Base-by-base conservation (phyloP, 2,888 invertebrate genomes). In the Caenorhabditis uteleia region DNA sequence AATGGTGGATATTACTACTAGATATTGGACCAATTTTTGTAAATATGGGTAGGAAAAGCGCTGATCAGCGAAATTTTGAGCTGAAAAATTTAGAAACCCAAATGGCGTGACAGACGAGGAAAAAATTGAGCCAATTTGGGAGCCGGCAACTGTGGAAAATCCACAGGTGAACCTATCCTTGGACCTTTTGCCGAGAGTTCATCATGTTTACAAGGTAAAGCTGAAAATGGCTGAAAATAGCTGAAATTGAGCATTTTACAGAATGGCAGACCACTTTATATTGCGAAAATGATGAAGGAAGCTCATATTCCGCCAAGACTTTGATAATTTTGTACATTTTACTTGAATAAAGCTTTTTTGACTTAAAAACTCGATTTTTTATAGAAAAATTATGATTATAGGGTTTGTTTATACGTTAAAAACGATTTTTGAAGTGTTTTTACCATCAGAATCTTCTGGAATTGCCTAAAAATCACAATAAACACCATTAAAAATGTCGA, bases 11-110 rank as follows among this genome's bases (percentile, higher is more conserved):
- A 56, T 69, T 14, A 70, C 78, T 29, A 70, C 76, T 4, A 66
- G 55, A 4, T 45, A 73, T 7, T 75, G 70, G 61, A 74, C 78
- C 6, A 78, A 78, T 44, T 78, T 77, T 48, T 74, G 68, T 5
- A 78, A 75, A 72, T 75, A 68, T 54, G 78, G 77, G 77, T 77
- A 18, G 48, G 65, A 18, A 29, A 36, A 36, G 5, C n/a, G 12
- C 34, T 4, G 16, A 34, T 16, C 16, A 14, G 7, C 6, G 29
- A 29, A 29, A 29, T 8, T 6, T 29, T 12, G 29, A 29, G 29
- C 12, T 29, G 12, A 7, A 34, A 38, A 8, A 20, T 38, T 7
- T 47, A 68, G 69, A 27, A 48, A 69, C 44, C 69, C 69, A 18
- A 69, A 69, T 49, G 69, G 69, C 20, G 46, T 40, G n/a, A 43